Evolutionary conservation across 2,113 vertebrate genomes (phyloP).

Genomic region (Rhynchopsitta pachyrhyncha): DNA sequence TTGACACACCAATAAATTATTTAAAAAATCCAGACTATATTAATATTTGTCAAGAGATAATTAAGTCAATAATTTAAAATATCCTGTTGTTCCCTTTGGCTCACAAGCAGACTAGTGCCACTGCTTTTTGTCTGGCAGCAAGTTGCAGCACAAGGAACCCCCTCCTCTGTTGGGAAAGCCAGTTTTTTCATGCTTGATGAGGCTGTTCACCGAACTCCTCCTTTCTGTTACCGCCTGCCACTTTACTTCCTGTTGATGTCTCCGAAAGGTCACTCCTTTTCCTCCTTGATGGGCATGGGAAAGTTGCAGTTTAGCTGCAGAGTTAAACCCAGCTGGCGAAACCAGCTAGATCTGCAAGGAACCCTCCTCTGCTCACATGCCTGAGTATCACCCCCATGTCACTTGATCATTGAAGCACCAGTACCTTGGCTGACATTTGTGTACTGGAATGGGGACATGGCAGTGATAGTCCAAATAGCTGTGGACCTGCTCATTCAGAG

Average conservation of each 20-base stretch:
- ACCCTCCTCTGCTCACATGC: neutral
- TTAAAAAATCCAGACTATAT: neutral
- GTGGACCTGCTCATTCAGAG: rapidly evolving
- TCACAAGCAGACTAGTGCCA: neutral
- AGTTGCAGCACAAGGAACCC: neutral
- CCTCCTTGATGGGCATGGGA: neutral
- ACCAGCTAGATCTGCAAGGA: neutral
- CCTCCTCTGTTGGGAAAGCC: neutral
- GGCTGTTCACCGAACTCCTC: neutral
- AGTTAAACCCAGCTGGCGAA: neutral
- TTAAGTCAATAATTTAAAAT: neutral
- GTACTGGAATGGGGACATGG: neutral
- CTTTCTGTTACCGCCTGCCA: neutral
- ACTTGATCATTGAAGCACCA: neutral
- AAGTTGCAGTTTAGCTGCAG: neutral
- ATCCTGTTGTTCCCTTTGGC: neutral
- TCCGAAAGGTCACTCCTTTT: neutral
- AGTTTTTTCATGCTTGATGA: neutral
- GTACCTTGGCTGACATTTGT: neutral
- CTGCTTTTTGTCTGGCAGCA: neutral
- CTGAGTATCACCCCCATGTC: neutral
- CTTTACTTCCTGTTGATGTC: neutral
- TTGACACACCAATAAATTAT: neutral
- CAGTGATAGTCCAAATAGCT: neutral
- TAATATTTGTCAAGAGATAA: neutral